These are phyloP conservation scores for Apostichopus parvimensis DNA, from an alignment of 35 echinoderm and acorn worm genomes.

Conservation along the genomic window DNA sequence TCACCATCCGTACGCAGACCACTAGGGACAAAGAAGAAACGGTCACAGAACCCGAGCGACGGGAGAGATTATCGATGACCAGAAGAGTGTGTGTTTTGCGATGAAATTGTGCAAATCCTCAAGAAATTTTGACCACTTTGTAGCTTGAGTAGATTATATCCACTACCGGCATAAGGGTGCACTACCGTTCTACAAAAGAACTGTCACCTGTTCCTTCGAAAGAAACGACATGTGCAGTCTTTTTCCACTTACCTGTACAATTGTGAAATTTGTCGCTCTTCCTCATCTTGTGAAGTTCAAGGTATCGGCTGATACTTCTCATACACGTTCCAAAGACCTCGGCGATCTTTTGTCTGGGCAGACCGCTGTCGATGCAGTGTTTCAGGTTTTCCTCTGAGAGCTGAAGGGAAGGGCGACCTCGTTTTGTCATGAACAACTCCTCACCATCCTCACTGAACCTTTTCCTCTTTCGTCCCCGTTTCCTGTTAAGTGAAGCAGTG, in stretches of 20 bases:
- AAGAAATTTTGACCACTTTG: too few species aligned
- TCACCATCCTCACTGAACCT: not conserved
- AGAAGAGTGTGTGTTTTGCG: too few species aligned
- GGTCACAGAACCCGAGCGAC: too few species aligned
- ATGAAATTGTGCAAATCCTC: too few species aligned
- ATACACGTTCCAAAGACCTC: constrained; percentile 38
- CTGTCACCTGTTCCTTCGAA: too few species aligned
- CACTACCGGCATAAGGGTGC: too few species aligned
- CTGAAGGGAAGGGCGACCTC: constrained; percentile 18
- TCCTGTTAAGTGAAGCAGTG: not conserved
- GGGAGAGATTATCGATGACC: too few species aligned
- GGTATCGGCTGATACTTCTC: constrained; percentile 43
- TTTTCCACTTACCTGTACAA: not conserved
- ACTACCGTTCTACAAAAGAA: too few species aligned
- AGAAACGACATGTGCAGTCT: too few species aligned
- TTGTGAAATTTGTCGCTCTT: constrained; percentile 31
- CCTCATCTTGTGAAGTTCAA: constrained; percentile 40
- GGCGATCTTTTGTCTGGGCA: constrained; percentile 27
- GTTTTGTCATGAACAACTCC: not conserved
- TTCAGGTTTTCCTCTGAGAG: constrained; percentile 23
- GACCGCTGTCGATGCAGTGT: constrained; percentile 48
- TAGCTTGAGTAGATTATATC: too few species aligned
- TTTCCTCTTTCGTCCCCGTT: constrained; percentile 21
- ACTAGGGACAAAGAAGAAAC: too few species aligned
- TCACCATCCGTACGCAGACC: too few species aligned